These are phyloP conservation scores for Gadopsis bispinosus DNA, from an alignment of 2,797 vertebrate species.

Conservation along the genomic window DNA sequence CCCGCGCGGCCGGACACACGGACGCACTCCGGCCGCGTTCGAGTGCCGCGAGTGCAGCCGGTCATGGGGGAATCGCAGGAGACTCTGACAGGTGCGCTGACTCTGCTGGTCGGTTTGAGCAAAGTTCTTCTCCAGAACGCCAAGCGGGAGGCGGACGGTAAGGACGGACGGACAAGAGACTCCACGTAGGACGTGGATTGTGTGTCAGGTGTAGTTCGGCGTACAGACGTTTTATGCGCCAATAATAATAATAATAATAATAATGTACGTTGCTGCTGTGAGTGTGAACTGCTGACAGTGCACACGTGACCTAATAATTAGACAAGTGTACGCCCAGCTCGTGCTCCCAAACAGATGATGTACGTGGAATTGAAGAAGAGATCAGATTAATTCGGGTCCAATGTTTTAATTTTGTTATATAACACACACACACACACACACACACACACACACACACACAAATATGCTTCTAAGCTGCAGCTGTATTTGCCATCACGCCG, in stretches of 20 bases:
- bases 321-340: background rate
- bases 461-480: background rate
- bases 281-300: too few species aligned
- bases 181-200: too few species aligned
- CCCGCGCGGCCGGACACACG: too few species aligned
- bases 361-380: background rate
- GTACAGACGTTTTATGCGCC: too few species aligned
- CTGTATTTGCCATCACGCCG: background rate
- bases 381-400: rapidly evolving
- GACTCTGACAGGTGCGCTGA: slow-evolving; percentile 33
- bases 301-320: background rate
- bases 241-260: too few species aligned
- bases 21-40: too few species aligned
- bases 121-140: slow-evolving; percentile 52
- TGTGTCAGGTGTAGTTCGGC: too few species aligned
- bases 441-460: too few species aligned
- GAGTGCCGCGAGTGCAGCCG: background rate
- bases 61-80: slow-evolving; percentile 65
- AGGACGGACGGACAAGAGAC: slow-evolving; percentile 8
- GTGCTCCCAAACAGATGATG: background rate
- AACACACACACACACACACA: too few species aligned
- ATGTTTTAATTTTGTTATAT: background rate
- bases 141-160: slow-evolving; percentile 68
- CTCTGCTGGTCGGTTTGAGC: slow-evolving; percentile 54
- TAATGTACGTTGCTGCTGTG: too few species aligned